Base-by-base conservation (phyloP, 2,888 invertebrate genomes). In the Drosophila longiperda region DNA sequence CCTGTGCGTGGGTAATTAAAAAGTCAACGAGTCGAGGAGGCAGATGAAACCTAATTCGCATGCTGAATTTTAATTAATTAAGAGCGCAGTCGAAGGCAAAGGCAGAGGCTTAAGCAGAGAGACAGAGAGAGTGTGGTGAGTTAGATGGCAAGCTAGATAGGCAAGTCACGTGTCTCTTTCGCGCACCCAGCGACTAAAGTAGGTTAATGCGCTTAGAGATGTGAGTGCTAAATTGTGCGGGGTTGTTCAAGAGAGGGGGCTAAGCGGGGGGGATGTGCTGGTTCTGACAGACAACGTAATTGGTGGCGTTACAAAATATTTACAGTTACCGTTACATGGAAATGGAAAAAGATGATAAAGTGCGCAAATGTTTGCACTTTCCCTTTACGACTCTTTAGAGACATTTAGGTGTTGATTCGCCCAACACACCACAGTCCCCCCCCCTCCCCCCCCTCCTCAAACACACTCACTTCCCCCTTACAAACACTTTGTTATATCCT, bases 321-420 rank as follows among this genome's bases (percentile, higher is more conserved):
- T 87, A 88, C 85, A 87, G 87, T 83, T 66, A 80, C 87, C 81
- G 80, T 85, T 54, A 75, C 80, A 82, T 61, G 85, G 73, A 89
- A 90, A 87, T 83, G 89, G 87, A 72, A 90, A 89, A 90, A 89
- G 78, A 86, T 86, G 85, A 86, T 86, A 89, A 86, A 90, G 82
- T 90, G 90, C 75, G 87, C 89, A 89, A 86, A 89, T 86, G 90
- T 86, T 90, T 89, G 89, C 90, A 90, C 89, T 86, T 90, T 90
- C 87, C 87, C 87, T 90, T 86, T 90, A 86, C 69, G 86, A 74
- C 87, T 84, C 90, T 87, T 86, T 61, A 74, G 86, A 86, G 89
- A 90, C 83, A 55, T 72, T 71, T 67, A 72, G 86, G 74, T 85
- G 90, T 75, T 69, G 67, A 70, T 40, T 23, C 7, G 20, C 45